Evolutionary conservation across 2,888 invertebrate species (phyloP), one percentile per base, ranked within the genome.

Genomic region (Melinaea menophilus): DNA sequence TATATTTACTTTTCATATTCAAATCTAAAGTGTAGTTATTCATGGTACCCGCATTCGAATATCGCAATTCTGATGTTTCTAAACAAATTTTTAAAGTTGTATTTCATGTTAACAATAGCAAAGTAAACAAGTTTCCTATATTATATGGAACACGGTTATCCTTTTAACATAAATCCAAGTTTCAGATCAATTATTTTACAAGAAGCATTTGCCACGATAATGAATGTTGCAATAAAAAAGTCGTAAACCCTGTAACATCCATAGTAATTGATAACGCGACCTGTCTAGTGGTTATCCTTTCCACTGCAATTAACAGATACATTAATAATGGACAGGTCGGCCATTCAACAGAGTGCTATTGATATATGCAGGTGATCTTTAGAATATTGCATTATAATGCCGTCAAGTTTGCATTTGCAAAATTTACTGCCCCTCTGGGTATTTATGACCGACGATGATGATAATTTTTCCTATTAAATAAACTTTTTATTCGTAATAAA

Each of bases 311-410:
- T 84, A 86, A 73, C 65, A 71, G 72, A 74, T 78, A 71, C 76
- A 73, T 81, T 79, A 82, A 84, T 84, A 78, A 82, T 79, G 72
- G 72, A 75, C 72, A 74, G 75, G 70, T 70, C 72, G 69, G 64
- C 69, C 70, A 71, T 80, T 75, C 79, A 77, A 76, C 72, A 74
- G 72, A 73, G 74, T 51, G 7, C 74, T 82, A 84, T 85, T 84
- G 84, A 86, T 86, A 86, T 83, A 84, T 83, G 74, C 73, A 75
- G 73, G 72, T 75, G 75, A 78, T 77, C 74, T 74, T 75, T 75
- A 74, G 64, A 75, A 75, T 71, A 74, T 68, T 71, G 70, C 22
- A 31, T 51, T 7, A 51, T 51, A 31, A 51, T 71, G 78, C 76
- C 70, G 63, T 73, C 76, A 77, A 81, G 79, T 76, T 80, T 82